Conservation (phyloP, 2,888 invertebrate species). For the Drosophila vallismaia region DNA sequence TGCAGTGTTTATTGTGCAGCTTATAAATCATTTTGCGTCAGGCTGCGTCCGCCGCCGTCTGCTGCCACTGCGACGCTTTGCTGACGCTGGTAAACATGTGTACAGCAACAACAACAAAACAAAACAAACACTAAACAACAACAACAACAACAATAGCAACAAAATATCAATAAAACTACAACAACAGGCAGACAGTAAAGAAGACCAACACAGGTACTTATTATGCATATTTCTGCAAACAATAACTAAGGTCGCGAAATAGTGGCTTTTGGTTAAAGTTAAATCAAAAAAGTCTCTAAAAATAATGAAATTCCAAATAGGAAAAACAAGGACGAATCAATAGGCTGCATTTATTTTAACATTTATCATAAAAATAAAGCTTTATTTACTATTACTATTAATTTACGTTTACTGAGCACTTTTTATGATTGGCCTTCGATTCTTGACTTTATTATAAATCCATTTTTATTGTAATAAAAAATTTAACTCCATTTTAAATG, state of each 20-base stretch:
- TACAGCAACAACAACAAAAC: slow-evolving; percentile 20
- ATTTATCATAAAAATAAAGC: too few species aligned
- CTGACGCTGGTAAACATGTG: slow-evolving; percentile 75
- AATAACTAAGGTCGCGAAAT: slow-evolving; percentile 3
- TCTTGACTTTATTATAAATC: too few species aligned
- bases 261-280: not conserved
- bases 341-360: too few species aligned
- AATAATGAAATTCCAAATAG: too few species aligned
- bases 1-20: slow-evolving; percentile 52
- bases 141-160: not conserved
- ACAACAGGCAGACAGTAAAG: slow-evolving; percentile 11
- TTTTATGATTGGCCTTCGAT: too few species aligned
- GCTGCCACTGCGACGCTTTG: slow-evolving; percentile 68
- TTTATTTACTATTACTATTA: too few species aligned
- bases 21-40: slow-evolving; percentile 79
- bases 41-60: slow-evolving; percentile 65
- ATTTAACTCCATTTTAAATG: too few species aligned
- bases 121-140: too few species aligned
- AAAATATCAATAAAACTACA: slow-evolving; percentile 17
- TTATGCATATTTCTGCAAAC: slow-evolving; percentile 4
- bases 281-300: too few species aligned
- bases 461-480: too few species aligned
- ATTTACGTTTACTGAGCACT: too few species aligned
- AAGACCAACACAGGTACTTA: slow-evolving; percentile 11
- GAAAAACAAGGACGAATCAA: too few species aligned